Evolutionary conservation across 2,888 invertebrate species (phyloP), one percentile per base, ranked within the genome.

Genomic region (Eubasilissa splendida): DNA sequence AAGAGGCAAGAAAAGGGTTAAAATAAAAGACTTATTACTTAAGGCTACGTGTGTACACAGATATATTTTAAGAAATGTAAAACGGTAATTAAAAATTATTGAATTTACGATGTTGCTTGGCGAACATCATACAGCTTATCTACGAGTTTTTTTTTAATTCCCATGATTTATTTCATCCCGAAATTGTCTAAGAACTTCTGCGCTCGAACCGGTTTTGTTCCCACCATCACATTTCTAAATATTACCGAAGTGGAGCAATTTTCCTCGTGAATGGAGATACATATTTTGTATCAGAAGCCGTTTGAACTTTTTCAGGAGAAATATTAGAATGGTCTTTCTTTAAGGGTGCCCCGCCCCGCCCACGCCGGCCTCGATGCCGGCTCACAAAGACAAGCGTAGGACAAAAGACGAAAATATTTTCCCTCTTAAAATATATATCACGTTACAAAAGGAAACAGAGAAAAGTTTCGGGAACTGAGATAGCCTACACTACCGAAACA

Each of bases 321-420:
- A 79, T 79, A 73, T 79, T 74, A 73, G 79, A 79, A 79, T 74
- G 70, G 63, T 59, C 79, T 79, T 79, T 78, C 70, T 71, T 78
- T 60, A 71, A 70, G 71, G 53, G 59, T 22, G 52, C 77, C 74
- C 56, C 77, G 56, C 54, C 71, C 12, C 77, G 56, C 54, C 71
- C 12, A 22, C 5, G 10, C 71, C 58, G 22, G 60, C 70, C 58
- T 22, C 56, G 56, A 42, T 60, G 59, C 59, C 54, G 52, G 54
- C 75, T 68, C 60, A 75, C 68, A 79, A 79, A 79, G 79, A 79
- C 79, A 56, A 76, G 52, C 75, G 53, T 31, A 79, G 75, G 58
- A 79, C 75, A 79, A 79, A 79, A 79, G 75, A 68, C 75, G 50
- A 74, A 78, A 79, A 79, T 58, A 79, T 74, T 65, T 73, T 74